phyloP scores from a whole-genome alignment of 2,113 vertebrate genomes.

The Raphicerus campestris region DNA sequence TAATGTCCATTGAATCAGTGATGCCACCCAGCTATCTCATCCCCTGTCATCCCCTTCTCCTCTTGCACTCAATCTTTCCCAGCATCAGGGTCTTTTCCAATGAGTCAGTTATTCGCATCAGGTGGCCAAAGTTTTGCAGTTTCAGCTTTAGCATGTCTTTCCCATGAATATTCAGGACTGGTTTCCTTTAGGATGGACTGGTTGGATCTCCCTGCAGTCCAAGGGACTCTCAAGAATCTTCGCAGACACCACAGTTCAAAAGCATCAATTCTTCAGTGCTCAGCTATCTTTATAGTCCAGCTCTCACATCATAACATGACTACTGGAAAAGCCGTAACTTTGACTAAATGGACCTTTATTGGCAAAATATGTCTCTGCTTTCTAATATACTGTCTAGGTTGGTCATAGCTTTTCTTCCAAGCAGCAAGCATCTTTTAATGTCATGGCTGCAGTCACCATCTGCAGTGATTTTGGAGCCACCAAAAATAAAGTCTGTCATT shows the following conservation, averaged over 20 bases:
- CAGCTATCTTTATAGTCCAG: background rate
- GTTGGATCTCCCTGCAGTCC: background rate
- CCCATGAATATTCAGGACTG: background rate
- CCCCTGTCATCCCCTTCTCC: background rate
- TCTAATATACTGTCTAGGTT: background rate
- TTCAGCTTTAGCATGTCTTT: background rate
- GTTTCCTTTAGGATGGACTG: background rate
- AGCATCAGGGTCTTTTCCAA: background rate
- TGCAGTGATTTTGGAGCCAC: background rate
- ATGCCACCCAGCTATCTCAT: background rate
- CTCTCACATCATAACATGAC: background rate
- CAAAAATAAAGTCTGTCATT: background rate
- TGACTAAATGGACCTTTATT: background rate
- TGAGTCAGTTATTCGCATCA: background rate
- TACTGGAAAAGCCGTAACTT: background rate
- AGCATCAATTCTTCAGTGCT: rapidly evolving
- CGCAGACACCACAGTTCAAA: background rate
- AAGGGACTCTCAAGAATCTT: background rate
- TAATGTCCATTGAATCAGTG: background rate
- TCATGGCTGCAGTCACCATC: background rate
- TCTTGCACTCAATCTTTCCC: background rate
- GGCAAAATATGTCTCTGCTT: background rate
- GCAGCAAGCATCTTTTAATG: background rate
- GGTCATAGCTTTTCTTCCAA: background rate
- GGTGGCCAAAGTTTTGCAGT: background rate